Conservation (phyloP, 1,140 invertebrate genomes). For the Diorhabda elongata region DNA sequence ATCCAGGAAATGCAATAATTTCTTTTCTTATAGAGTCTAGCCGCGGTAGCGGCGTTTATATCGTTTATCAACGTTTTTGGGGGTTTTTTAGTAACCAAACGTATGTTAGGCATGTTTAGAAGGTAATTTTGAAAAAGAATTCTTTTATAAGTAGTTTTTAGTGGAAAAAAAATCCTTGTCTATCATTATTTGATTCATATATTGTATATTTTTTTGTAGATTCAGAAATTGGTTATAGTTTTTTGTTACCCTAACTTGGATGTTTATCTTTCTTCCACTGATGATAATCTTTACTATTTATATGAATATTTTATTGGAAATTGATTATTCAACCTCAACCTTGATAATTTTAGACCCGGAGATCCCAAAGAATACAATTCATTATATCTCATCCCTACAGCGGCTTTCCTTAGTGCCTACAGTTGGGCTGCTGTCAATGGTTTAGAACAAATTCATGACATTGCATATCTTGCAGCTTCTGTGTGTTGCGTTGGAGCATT, state of each 20-base stretch:
- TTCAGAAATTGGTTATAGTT: too few species aligned
- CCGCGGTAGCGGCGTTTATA: slow-evolving; percentile 77
- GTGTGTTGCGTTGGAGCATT: slow-evolving; percentile 86
- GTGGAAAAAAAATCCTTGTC: too few species aligned
- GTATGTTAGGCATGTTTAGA: slow-evolving; percentile 92
- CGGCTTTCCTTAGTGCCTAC: slow-evolving; percentile 72
- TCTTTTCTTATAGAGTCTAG: slow-evolving; percentile 55
- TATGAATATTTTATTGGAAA: too few species aligned
- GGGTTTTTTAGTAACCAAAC: slow-evolving; percentile 84
- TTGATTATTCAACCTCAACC: too few species aligned
- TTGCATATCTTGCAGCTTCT: slow-evolving; percentile 79
- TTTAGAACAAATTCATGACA: slow-evolving; percentile 79
- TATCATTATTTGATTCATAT: too few species aligned
- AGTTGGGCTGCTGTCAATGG: slow-evolving; percentile 60
- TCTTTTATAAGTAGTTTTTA: too few species aligned
- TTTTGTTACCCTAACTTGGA: slow-evolving; percentile 7
- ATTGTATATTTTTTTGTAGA: too few species aligned
- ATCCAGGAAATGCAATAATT: background rate
- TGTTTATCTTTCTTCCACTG: slow-evolving; percentile 27
- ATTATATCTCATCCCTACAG: slow-evolving; percentile 74
- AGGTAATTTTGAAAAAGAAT: slow-evolving; percentile 49
- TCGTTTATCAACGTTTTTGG: slow-evolving; percentile 90
- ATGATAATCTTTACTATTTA: too few species aligned
- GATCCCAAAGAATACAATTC: slow-evolving; percentile 86
- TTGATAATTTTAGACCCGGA: slow-evolving; percentile 51